phyloP scores from a whole-genome alignment of 2,797 vertebrate genomes.

The Oophaga sylvatica region DNA sequence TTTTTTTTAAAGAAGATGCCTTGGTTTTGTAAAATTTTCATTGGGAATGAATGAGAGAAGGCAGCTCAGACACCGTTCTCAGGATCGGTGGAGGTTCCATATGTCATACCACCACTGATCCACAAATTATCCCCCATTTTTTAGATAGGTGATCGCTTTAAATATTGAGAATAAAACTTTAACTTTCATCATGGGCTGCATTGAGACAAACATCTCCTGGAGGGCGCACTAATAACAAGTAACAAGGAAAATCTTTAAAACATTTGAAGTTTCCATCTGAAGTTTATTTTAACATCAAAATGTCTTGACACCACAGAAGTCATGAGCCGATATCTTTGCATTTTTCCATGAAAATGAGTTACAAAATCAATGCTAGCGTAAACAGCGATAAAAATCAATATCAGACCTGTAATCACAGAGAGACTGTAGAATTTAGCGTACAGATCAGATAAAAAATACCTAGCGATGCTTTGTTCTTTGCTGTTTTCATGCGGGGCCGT shows the following conservation, averaged over 20 bases:
- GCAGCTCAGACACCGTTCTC: no score
- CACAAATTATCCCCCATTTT: no score
- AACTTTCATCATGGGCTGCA: neutral
- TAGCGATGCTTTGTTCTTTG: neutral
- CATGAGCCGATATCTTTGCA: constrained; percentile 6
- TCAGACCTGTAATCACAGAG: constrained; percentile 27
- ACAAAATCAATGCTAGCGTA: constrained; percentile 25
- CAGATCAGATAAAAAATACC: constrained; percentile 32
- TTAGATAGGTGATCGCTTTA: no score
- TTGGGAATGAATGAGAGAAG: no score
- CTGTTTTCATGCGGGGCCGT: constrained; percentile 9
- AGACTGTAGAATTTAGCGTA: constrained; percentile 30
- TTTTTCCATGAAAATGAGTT: constrained; percentile 39
- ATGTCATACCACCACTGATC: no score
- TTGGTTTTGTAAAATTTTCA: neutral
- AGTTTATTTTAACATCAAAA: constrained; percentile 13
- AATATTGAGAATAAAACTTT: neutral
- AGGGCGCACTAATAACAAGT: no score
- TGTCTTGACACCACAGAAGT: constrained; percentile 13
- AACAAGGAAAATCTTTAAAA: neutral
- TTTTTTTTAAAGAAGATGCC: neutral
- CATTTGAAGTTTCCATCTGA: constrained; percentile 19
- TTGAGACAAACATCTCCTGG: neutral
- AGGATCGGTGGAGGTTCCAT: no score
- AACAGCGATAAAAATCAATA: constrained; percentile 42